Evolutionary conservation across 2,113 vertebrate species (phyloP).

Genomic region (Corvus moneduloides): DNA sequence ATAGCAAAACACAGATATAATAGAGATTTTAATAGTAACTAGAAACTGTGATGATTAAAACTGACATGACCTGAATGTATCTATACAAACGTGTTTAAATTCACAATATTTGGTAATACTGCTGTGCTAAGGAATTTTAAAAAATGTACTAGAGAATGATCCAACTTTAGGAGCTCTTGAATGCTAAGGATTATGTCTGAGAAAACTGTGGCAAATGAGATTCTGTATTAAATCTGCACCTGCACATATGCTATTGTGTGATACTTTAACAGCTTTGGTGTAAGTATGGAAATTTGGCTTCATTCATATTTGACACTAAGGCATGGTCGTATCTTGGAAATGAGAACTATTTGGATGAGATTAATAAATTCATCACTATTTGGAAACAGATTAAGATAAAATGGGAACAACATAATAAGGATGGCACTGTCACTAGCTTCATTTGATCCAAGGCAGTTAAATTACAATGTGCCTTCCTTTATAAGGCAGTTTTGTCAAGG

Average conservation of each 20-base stretch:
- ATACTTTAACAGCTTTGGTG: background rate
- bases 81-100: background rate
- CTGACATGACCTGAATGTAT: background rate
- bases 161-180: background rate
- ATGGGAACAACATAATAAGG: background rate
- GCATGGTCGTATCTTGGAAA: background rate
- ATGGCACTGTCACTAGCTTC: background rate
- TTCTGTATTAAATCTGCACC: background rate
- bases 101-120: background rate
- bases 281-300: background rate
- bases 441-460: background rate
- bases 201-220: background rate
- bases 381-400: background rate
- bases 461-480: background rate
- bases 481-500: background rate
- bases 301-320: background rate
- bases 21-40: background rate
- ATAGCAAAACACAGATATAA: background rate
- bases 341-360: background rate
- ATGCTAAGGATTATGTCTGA: background rate
- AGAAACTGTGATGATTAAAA: conserved; percentile 8
- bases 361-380: background rate
- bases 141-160: background rate
- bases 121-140: background rate
- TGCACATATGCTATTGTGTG: background rate